Evolutionary conservation across 2,113 vertebrate species (phyloP), one percentile per base, ranked within the genome.

Genomic region (Propithecus coquereli): DNA sequence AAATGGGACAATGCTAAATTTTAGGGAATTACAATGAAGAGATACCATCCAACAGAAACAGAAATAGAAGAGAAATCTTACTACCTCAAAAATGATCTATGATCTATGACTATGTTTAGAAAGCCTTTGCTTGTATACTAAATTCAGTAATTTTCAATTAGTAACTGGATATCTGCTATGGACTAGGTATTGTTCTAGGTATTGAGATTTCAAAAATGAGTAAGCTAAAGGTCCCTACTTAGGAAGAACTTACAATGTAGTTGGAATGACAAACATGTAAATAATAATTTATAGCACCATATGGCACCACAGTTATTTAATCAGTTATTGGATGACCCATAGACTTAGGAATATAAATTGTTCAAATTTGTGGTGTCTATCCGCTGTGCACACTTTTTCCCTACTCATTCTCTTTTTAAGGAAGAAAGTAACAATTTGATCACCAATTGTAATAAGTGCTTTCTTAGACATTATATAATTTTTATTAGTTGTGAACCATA

Each of bases 401-500:
- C 32, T 96, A 47, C 22, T 91, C 43, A 70, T 90, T 90, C 40
- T 81, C 45, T 76, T 86, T 65, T 83, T 79, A 87, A 83, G 63
- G 59, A 93, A 77, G 34, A 90, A 87, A 83, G 40, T 43, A 83
- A 63, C 65, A 94, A 45, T 76, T 89, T 63, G 63, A 30, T 61
- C 6, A 37, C 25, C 47, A 91, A 37, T 86, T 63, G 68, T 71
- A 68, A 6, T 34, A 59, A 93, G 22, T 13, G 45, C 5, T 87
- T 93, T 79, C 71, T 95, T 81, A 27, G 68, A 77, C 2, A 86
- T 89, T 61, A 54, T 70, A 34, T 91, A 81, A 81, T 86, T 95
- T 94, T 95, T 91, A 76, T 95, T 96, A 91, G 34, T 85, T 86
- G 50, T 91, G 65, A 85, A 50, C 71, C 45, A 47, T 63, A 85